Base-by-base conservation (phyloP, 2,888 invertebrate genomes). In the Adelognathus sp. region DNA sequence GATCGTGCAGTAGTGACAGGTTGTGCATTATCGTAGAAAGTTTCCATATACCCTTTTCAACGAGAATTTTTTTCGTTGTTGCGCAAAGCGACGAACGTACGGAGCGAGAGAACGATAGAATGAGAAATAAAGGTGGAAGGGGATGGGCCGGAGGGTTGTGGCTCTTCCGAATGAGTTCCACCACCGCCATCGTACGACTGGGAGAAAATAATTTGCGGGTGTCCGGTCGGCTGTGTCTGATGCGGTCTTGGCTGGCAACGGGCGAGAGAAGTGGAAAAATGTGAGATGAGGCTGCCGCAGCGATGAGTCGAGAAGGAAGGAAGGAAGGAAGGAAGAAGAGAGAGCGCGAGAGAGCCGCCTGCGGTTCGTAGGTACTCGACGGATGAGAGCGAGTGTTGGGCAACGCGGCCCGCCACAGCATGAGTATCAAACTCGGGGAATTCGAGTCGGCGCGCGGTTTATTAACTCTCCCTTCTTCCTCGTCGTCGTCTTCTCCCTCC, bases 201-300 rank as follows among this genome's bases (percentile, higher is more conserved):
- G 86, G 84, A 86, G 87, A 87, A 89, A 89, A 89, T 89, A 88
- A 89, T 88, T 88, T 89, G 88, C 87, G 88, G 88, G 88, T 87
- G 86, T 87, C 85, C 86, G 82, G 82, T 67, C 83, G 79, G 84
- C 83, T 84, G 81, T 83, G 87, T 86, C 85, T 86, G 76, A 77
- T 72, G 88, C 86, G 88, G 88, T 88, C 85, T 85, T 82, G 84
- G 71, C 81, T 72, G 66, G 70, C 75, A 58, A 61, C 61, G 52
- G 67, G 50, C 66, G 61, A 71, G 76, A 61, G 71, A 66, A 73
- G 71, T 50, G 50, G 39, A 58, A 52, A 36, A 36, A 61, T 39
- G 39, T 39, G 61, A 41, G 63, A 46, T 41, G 63, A 63, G 63
- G 27, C 63, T 3, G 52, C 52, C 9, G 52, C 14, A 44, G n/a